These are phyloP conservation scores for Salvator merianae DNA, from an alignment of 2,113 vertebrate genomes.

Conservation along the genomic window DNA sequence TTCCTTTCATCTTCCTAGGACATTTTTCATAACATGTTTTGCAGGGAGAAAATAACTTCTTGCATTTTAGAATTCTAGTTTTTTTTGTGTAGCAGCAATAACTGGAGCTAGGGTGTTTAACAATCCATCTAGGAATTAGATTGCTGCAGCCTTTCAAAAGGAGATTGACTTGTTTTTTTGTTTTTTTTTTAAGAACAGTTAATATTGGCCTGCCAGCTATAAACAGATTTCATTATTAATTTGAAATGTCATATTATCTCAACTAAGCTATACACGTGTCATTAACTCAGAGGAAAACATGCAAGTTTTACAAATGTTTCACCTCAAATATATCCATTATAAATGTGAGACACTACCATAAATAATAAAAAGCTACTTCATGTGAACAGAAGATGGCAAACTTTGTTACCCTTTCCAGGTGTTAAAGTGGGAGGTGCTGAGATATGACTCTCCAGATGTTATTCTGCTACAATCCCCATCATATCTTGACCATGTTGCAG, in stretches of 20 bases:
- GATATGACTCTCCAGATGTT: neutral
- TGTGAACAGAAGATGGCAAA: neutral
- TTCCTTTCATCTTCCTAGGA: conserved; percentile 51
- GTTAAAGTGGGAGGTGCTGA: neutral
- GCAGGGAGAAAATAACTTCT: conserved; percentile 13
- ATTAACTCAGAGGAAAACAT: conserved; percentile 57
- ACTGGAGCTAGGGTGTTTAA: conserved; percentile 62
- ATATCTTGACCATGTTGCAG: no score
- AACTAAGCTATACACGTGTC: conserved; percentile 50
- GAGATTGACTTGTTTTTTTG: conserved; percentile 32
- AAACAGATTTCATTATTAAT: conserved; percentile 60
- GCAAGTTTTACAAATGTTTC: neutral
- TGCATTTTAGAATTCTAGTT: conserved; percentile 48
- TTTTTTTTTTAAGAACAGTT: conserved; percentile 19
- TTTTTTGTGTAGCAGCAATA: conserved; percentile 60
- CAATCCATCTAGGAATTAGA: conserved; percentile 51
- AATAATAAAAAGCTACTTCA: neutral
- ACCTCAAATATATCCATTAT: conserved; percentile 16
- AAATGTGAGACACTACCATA: neutral
- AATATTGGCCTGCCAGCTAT: conserved; percentile 50
- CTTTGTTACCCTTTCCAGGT: no score
- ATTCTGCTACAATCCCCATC: no score
- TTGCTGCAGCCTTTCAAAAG: conserved; percentile 55
- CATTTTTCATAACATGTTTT: conserved; percentile 41
- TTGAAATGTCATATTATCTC: conserved; percentile 61